Conservation (phyloP, 2,113 vertebrate species). For the Grantiella picta region DNA sequence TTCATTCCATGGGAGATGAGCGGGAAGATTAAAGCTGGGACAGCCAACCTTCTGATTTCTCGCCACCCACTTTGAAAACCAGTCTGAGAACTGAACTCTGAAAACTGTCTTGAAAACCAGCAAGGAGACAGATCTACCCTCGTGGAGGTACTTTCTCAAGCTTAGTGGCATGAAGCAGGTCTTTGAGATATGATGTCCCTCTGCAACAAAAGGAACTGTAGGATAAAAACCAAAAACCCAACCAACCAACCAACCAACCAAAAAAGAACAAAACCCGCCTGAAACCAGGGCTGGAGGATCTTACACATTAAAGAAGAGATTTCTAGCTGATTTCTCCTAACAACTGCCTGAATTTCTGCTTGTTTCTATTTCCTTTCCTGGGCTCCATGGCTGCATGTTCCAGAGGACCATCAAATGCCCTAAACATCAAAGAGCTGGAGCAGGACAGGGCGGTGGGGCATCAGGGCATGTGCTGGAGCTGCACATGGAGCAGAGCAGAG, state of each 20-base stretch:
- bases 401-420: not conserved
- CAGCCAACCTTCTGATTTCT: not conserved
- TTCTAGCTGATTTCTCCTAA: not conserved
- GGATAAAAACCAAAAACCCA: not conserved
- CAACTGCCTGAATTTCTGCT: not conserved
- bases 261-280: fast-evolving
- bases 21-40: not conserved
- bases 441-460: not conserved
- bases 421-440: not conserved
- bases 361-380: not conserved
- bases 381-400: fast-evolving
- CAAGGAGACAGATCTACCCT: not conserved
- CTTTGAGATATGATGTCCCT: not conserved
- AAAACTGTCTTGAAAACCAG: not conserved
- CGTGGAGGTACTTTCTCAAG: not conserved
- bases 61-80: not conserved
- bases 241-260: not conserved
- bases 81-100: not conserved
- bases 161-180: not conserved
- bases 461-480: too few relatives aligned
- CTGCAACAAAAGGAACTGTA: not conserved
- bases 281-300: not conserved
- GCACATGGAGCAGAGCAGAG: not conserved
- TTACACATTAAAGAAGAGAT: not conserved
- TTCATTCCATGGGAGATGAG: not conserved